These are phyloP conservation scores for Rhineura floridana DNA, from an alignment of 2,113 vertebrate genomes.

Conservation along the genomic window DNA sequence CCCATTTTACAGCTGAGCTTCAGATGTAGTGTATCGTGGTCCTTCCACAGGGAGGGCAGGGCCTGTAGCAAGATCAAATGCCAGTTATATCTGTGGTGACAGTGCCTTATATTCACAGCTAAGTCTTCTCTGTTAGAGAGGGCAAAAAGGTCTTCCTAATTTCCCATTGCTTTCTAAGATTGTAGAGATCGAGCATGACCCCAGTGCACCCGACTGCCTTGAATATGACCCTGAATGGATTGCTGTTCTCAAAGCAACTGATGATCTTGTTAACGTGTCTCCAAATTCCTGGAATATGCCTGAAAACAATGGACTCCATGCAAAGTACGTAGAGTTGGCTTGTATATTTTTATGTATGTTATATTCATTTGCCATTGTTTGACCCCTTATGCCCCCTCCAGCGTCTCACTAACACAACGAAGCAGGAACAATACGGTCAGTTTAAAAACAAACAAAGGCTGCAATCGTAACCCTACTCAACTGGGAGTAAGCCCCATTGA, in stretches of 20 bases:
- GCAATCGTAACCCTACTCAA: no score
- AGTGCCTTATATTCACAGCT: not conserved
- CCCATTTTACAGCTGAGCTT: not conserved
- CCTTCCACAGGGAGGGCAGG: not conserved
- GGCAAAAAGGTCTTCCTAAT: not conserved
- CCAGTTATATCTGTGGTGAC: not conserved
- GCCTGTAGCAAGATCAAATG: not conserved
- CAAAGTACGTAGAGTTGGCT: conserved; percentile 72
- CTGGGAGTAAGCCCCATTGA: no score
- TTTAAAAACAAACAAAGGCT: not conserved
- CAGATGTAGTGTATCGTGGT: no score
- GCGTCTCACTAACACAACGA: not conserved
- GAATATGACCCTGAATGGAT: conserved; percentile 97
- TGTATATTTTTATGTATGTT: not conserved
- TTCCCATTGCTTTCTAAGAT: conserved; percentile 65
- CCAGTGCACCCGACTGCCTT: conserved; percentile 81
- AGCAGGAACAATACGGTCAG: not conserved
- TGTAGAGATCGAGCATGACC: conserved; percentile 88
- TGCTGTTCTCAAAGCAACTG: conserved; percentile 89
- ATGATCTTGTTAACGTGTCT: conserved; percentile 83
- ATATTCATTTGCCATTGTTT: not conserved
- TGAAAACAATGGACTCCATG: conserved; percentile 89
- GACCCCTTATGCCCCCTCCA: not conserved
- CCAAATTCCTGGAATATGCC: conserved; percentile 87
- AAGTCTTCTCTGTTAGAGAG: not conserved